Evolutionary conservation across 1,140 invertebrate species (phyloP).

Genomic region (Sycophila sp.): DNA sequence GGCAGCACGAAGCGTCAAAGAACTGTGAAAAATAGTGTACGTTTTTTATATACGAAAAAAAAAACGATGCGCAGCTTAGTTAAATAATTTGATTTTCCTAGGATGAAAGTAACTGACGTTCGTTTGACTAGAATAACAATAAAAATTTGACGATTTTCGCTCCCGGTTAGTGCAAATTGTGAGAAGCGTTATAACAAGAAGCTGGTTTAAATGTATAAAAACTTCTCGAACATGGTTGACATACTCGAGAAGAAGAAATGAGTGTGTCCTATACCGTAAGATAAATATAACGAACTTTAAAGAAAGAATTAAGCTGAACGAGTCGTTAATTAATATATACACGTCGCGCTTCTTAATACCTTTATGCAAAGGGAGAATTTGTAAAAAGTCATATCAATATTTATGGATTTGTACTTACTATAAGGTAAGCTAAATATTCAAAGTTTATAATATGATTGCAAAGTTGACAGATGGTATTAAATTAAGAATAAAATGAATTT

Average conservation of each 20-base stretch:
- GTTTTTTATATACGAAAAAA: constrained; percentile 2
- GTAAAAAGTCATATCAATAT: not conserved
- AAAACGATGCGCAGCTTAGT: not conserved
- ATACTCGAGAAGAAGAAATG: too few species aligned
- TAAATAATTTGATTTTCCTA: not conserved
- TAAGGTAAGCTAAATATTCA: too few species aligned
- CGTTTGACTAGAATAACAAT: too few species aligned
- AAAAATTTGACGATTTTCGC: too few species aligned
- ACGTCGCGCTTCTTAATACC: not conserved
- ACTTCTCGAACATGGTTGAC: too few species aligned
- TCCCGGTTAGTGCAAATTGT: too few species aligned
- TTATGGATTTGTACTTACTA: not conserved
- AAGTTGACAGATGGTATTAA: too few species aligned
- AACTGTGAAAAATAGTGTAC: not conserved
- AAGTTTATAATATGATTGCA: too few species aligned
- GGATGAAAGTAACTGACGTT: too few species aligned
- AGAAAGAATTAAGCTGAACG: not conserved
- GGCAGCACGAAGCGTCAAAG: not conserved
- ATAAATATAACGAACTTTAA: not conserved
- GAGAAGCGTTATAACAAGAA: too few species aligned
- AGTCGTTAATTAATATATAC: constrained; percentile 16
- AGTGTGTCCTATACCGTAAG: not conserved
- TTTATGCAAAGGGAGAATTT: not conserved
- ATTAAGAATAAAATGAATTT: too few species aligned
- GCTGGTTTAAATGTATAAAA: too few species aligned